Evolutionary conservation across 1,140 invertebrate species (phyloP), one percentile per base, ranked within the genome.

Genomic region (Trichonephila clavipes): DNA sequence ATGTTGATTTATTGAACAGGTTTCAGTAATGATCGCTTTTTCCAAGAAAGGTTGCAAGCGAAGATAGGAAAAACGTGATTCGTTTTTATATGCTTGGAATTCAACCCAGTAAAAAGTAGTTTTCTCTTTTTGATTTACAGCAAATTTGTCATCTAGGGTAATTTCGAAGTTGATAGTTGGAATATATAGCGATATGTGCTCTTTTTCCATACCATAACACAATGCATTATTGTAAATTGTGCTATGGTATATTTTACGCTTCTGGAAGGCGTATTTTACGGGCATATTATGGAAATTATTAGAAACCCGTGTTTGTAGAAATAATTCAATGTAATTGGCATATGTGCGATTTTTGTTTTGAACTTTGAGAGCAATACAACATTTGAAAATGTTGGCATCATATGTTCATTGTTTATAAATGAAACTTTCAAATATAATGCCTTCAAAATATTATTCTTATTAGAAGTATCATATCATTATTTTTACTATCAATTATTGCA

Each of bases 1-100:
- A 77, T 77, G 28, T 34, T 77, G 72, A 77, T 77, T 77, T 77
- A 77, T 77, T 77, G 28, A 34, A 28, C 72, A 77, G 72, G 72
- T 77, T 77, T 77, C 34, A 19, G 72, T 77, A 77, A 77, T 77
- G 34, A 77, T 77, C 72, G 28, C 28, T 16, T 1, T 40, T 40
- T 6, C 72, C 24, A 40, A 28, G 28, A 77, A 77, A 34, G 72
- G 34, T 77, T 19, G 72, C 28, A 18, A 28, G 72, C 28, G 16
- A 0, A 6, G 28, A 40, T 19, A 19, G 14, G 24, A 18, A 64
- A 77, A 77, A 77, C 72, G 72, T 77, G 72, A 77, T 77, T 77
- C 72, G 28, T 40, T 77, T 77, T 40, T 77, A 77, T 77, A 77
- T 77, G 72, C 69, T 40, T 5, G 34, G 14, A 34, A 18, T 40